Base-by-base conservation (phyloP, 2,888 invertebrate genomes). In the Calliopum simillimum region DNA sequence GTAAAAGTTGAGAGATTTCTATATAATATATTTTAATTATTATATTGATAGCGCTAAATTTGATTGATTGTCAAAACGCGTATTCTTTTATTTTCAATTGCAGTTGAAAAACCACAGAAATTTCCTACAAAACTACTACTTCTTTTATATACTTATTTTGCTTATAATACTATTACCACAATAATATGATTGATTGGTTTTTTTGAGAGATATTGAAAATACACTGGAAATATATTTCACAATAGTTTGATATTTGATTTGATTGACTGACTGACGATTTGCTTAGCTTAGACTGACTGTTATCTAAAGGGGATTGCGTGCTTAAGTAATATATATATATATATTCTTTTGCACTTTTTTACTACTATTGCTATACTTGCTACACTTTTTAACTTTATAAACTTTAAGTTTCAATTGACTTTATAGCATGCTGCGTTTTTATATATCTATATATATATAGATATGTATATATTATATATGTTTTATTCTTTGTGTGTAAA, bases 11-110 rank as follows among this genome's bases (percentile, higher is more conserved):
- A 49, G 19, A 49, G 49, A 12, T 19, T 12, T 19, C 33, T 33
- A 33, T 33, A 33, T 33, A 5, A 23, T 63, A 49, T 63, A 75
- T 73, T 77, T 75, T 66, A 72, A 75, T 77, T 16, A 13, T 6
- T 61, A 71, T 75, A 76, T 61, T 73, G 81, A 33, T 33, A 33
- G 33, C 83, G 84, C 84, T 84, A 85, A 81, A 81, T 81, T 76
- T 79, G 77, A 78, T 80, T 86, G 86, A 86, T 86, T 86, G 86
- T 86, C 86, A 84, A 86, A 85, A 86, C 86, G 86, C 86, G 83
- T 81, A 81, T 81, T 85, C 83, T 86, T 85, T 79, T 82, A 79
- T 76, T 33, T 73, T 56, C 67, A 47, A 56, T 43, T 56, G 25
- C 19, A 47, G 67, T 6, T 12, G 11, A n/a, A 56, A 14, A 19